Conservation (phyloP, 2,113 vertebrate species). For the Corapipo altera region DNA sequence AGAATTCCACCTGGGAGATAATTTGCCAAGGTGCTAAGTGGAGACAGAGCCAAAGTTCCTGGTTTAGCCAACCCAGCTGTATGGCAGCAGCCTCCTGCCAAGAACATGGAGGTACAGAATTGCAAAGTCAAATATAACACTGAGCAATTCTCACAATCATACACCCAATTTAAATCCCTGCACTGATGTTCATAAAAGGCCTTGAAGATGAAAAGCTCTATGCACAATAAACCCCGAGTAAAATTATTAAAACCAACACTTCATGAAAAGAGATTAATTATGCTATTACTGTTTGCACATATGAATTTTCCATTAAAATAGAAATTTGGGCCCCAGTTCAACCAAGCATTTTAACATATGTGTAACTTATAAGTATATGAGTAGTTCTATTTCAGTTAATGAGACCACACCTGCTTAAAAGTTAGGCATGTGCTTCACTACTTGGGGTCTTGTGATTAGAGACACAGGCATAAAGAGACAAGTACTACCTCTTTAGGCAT, state of each 20-base stretch:
- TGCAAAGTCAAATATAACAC: slow-evolving; percentile 21
- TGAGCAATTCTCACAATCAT: background rate
- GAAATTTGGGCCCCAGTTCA: slow-evolving; percentile 24
- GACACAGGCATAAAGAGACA: background rate
- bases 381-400: background rate
- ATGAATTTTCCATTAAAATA: slow-evolving; percentile 50
- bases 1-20: slow-evolving; percentile 55
- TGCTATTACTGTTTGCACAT: slow-evolving; percentile 43
- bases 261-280: slow-evolving; percentile 56
- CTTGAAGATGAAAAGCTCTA: slow-evolving; percentile 35
- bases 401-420: background rate
- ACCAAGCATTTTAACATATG: slow-evolving; percentile 37
- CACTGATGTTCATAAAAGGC: slow-evolving; percentile 9
- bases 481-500: background rate
- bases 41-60: slow-evolving; percentile 45
- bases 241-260: slow-evolving; percentile 57
- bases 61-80: slow-evolving; percentile 45
- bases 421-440: background rate
- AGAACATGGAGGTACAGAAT: background rate
- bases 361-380: background rate
- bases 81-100: slow-evolving; percentile 37
- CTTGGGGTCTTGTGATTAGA: background rate
- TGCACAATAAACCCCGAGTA: background rate
- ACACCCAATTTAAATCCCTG: background rate
- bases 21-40: slow-evolving; percentile 54